phyloP scores from a whole-genome alignment of 2,888 invertebrate species.

The Phanerotoma sp. region DNA sequence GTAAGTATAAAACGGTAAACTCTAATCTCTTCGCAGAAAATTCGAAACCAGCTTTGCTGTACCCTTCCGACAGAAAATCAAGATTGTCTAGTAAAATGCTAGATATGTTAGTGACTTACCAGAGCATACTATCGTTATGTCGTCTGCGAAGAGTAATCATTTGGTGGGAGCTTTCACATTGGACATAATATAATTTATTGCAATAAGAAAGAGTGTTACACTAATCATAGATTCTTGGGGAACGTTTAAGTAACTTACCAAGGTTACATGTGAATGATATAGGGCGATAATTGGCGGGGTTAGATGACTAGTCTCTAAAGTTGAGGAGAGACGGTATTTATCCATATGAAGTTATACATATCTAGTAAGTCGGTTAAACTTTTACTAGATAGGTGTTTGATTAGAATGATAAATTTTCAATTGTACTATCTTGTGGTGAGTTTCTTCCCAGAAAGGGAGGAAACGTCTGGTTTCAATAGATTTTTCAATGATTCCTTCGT shows the following conservation, averaged over 20 bases:
- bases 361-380: constrained; percentile 9
- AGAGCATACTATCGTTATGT: constrained; percentile 10
- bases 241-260: constrained; percentile 9
- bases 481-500: too few relatives aligned
- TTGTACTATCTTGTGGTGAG: too few relatives aligned
- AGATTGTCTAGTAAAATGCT: constrained; percentile 3
- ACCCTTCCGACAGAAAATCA: constrained; percentile 4
- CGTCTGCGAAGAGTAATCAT: constrained; percentile 9
- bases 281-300: constrained; percentile 14
- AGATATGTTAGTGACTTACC: constrained; percentile 3
- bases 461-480: too few relatives aligned
- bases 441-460: too few relatives aligned
- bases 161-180: too few relatives aligned
- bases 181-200: constrained; percentile 21
- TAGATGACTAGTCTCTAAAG: constrained; percentile 1
- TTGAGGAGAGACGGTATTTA: not conserved
- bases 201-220: constrained; percentile 9
- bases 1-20: not conserved
- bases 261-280: constrained; percentile 14
- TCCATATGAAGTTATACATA: constrained; percentile 17
- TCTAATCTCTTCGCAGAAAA: constrained; percentile 16
- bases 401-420: constrained; percentile 7
- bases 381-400: constrained; percentile 11
- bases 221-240: constrained; percentile 19
- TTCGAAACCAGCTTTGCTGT: constrained; percentile 4